These are phyloP conservation scores for Nomada goodeniana DNA, from an alignment of 2,888 invertebrate genomes.

Conservation along the genomic window DNA sequence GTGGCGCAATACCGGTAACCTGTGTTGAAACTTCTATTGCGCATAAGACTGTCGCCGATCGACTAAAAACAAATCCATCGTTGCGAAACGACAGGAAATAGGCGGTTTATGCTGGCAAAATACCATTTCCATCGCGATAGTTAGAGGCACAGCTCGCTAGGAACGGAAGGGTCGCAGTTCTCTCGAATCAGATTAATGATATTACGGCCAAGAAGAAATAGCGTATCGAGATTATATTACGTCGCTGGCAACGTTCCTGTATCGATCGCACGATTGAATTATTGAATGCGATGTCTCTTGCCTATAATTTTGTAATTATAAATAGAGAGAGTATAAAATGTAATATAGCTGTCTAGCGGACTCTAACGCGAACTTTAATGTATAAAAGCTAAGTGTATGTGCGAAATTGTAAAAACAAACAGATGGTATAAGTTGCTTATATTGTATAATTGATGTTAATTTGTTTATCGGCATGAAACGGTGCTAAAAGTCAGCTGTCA, in stretches of 20 bases:
- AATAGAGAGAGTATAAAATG: slow-evolving; percentile 27
- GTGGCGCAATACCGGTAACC: slow-evolving; percentile 38
- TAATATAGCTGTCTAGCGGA: slow-evolving; percentile 36
- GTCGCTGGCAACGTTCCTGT: slow-evolving; percentile 55
- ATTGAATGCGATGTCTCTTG: slow-evolving; percentile 42
- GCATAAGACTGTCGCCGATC: slow-evolving; percentile 33
- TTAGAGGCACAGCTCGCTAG: not conserved
- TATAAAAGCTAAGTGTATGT: slow-evolving; percentile 14
- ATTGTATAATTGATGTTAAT: slow-evolving; percentile 22
- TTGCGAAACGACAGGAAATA: slow-evolving; percentile 48
- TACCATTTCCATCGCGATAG: slow-evolving; percentile 29
- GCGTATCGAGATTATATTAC: slow-evolving; percentile 23
- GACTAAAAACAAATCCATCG: slow-evolving; percentile 46
- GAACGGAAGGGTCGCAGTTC: not conserved
- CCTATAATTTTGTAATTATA: slow-evolving; percentile 36
- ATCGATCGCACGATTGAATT: slow-evolving; percentile 36
- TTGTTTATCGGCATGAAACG: slow-evolving; percentile 13
- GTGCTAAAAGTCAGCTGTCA: slow-evolving; percentile 35
- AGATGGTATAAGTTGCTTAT: slow-evolving; percentile 4
- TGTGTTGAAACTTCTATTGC: slow-evolving; percentile 29
- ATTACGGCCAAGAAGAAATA: not conserved
- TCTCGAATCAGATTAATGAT: slow-evolving; percentile 7
- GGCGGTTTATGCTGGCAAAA: slow-evolving; percentile 25
- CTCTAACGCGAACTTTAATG: not conserved
- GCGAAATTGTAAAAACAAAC: slow-evolving; percentile 36